These are phyloP conservation scores for Rhinoderma darwinii DNA, from an alignment of 2,113 vertebrate species.

Conservation along the genomic window DNA sequence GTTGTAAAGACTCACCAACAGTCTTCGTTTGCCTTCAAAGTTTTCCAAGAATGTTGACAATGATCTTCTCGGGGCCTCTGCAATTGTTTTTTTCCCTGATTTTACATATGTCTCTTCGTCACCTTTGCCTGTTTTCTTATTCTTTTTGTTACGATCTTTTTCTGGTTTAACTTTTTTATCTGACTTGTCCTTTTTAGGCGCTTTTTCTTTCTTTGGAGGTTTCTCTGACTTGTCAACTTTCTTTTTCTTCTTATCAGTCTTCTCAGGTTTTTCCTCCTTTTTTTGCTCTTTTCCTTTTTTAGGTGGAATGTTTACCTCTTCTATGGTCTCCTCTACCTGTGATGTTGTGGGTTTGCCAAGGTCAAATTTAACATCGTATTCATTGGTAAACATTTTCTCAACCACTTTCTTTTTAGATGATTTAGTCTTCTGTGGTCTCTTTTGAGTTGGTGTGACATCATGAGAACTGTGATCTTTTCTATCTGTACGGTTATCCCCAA, in stretches of 20 bases:
- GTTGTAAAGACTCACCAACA: slow-evolving; percentile 84
- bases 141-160: slow-evolving; percentile 86
- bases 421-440: slow-evolving; percentile 80
- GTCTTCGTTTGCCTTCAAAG: slow-evolving; percentile 90
- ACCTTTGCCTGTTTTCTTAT: slow-evolving; percentile 78
- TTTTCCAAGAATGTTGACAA: slow-evolving; percentile 84
- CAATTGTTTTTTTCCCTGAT: slow-evolving; percentile 74
- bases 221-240: slow-evolving; percentile 79
- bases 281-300: slow-evolving; percentile 79
- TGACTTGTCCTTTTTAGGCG: slow-evolving; percentile 79
- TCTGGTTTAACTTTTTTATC: slow-evolving; percentile 82
- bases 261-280: slow-evolving; percentile 78
- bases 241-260: slow-evolving; percentile 88
- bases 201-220: slow-evolving; percentile 78
- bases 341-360: slow-evolving; percentile 69
- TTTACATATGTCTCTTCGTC: slow-evolving; percentile 82
- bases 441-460: slow-evolving; percentile 71
- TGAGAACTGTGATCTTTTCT: slow-evolving; percentile 74
- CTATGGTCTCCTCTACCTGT: slow-evolving; percentile 75
- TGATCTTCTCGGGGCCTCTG: slow-evolving; percentile 72
- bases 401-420: slow-evolving; percentile 79
- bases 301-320: slow-evolving; percentile 66
- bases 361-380: slow-evolving; percentile 86
- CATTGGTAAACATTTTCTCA: slow-evolving; percentile 82
- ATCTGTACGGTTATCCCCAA: slow-evolving; percentile 86